Evolutionary conservation across 2,888 invertebrate species (phyloP).

Genomic region (Volucella inanis): DNA sequence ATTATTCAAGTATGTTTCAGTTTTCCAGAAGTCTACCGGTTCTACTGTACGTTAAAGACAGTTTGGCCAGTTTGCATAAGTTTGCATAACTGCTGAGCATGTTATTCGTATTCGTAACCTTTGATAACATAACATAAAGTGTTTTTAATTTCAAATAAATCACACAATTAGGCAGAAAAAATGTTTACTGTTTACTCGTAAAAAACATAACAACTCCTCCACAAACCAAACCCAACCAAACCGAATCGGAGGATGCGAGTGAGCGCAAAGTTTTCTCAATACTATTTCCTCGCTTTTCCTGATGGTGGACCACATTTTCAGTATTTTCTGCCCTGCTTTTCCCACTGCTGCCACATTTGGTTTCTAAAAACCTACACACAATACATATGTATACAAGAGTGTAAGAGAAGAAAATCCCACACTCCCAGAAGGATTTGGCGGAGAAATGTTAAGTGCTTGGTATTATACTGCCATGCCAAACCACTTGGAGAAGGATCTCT

Average conservation of each 20-base stretch:
- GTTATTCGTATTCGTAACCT: constrained; percentile 8
- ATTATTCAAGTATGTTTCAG: too few relatives aligned
- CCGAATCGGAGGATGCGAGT: neutral
- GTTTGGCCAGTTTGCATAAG: constrained; percentile 13
- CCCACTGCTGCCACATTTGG: constrained; percentile 8
- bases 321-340: constrained; percentile 3
- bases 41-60: neutral
- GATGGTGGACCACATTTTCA: constrained; percentile 52
- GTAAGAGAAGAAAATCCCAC: constrained; percentile 46
- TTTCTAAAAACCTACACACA: constrained; percentile 39
- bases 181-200: constrained; percentile 38
- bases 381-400: neutral
- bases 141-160: constrained; percentile 65
- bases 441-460: constrained; percentile 73
- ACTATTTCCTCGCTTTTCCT: constrained; percentile 54
- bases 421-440: constrained; percentile 64
- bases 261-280: constrained; percentile 48
- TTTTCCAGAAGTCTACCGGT: too few relatives aligned
- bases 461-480: constrained; percentile 65
- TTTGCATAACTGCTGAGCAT: neutral
- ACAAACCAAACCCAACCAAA: constrained; percentile 5
- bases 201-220: constrained; percentile 8
- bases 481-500: constrained; percentile 71
- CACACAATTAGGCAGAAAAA: constrained; percentile 62
- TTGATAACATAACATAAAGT: constrained; percentile 39